phyloP scores from a whole-genome alignment of 2,113 vertebrate genomes.

The Solea solea region DNA sequence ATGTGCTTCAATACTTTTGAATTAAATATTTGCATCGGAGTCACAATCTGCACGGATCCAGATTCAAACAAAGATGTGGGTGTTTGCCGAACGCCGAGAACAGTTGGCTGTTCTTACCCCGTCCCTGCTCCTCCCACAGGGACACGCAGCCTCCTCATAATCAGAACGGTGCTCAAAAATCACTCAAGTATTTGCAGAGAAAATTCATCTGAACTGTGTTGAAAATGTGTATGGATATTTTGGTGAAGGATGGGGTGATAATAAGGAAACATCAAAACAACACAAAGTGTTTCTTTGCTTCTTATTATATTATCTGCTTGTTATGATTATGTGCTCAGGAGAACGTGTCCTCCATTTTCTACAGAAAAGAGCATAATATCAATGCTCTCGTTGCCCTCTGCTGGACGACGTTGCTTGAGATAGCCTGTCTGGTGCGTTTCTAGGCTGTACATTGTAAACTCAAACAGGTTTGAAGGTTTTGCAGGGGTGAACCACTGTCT shows the following conservation, averaged over 20 bases:
- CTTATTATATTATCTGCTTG: too few species aligned
- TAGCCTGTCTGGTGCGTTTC: too few species aligned
- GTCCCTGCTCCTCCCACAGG: constrained; percentile 41
- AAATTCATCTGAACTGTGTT: constrained; percentile 10
- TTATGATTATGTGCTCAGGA: too few species aligned
- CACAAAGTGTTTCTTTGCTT: too few species aligned
- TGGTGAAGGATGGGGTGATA: neutral
- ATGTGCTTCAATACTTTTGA: constrained; percentile 4
- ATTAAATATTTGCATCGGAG: constrained; percentile 47
- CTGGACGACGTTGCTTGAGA: too few species aligned
- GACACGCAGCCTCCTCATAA: constrained; percentile 17
- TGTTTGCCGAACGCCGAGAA: constrained; percentile 46
- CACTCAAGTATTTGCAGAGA: neutral
- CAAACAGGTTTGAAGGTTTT: too few species aligned
- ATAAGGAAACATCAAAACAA: too few species aligned
- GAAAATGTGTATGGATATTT: neutral
- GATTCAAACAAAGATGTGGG: constrained; percentile 37
- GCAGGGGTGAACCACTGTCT: too few species aligned
- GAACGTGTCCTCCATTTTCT: too few species aligned
- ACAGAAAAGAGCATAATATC: too few species aligned
- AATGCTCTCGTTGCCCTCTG: too few species aligned
- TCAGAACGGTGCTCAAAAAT: constrained; percentile 20
- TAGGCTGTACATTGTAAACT: too few species aligned
- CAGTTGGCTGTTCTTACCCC: constrained; percentile 33
- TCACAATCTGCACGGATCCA: constrained; percentile 19